Conservation (phyloP, 92 coral and sea anemone species). For the Palythoa grandis region DNA sequence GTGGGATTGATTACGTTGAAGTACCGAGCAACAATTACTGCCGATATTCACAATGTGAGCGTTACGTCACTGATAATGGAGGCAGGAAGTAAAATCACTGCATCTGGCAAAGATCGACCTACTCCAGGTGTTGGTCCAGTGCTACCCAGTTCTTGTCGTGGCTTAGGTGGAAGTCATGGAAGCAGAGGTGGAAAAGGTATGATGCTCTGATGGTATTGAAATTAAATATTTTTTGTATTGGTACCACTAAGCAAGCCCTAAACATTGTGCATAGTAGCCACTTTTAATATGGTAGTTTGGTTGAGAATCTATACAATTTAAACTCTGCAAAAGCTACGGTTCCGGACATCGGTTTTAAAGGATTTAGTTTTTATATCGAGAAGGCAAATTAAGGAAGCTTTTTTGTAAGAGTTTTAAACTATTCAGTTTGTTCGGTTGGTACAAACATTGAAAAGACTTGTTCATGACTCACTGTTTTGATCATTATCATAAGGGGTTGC, state of each 20-base stretch:
- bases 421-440: too few relatives aligned
- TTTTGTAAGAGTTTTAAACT: too few relatives aligned
- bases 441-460: too few relatives aligned
- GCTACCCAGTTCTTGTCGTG: constrained; percentile 47
- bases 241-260: neutral
- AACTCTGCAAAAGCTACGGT: too few relatives aligned
- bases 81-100: constrained; percentile 62
- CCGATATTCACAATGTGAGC: constrained; percentile 64
- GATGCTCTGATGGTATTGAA: neutral
- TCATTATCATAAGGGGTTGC: too few relatives aligned
- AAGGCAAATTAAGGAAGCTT: too few relatives aligned
- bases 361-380: too few relatives aligned
- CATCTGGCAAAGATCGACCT: constrained; percentile 65
- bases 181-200: constrained; percentile 65
- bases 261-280: too few relatives aligned
- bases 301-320: too few relatives aligned
- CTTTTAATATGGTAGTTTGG: too few relatives aligned
- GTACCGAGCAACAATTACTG: constrained; percentile 60
- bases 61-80: constrained; percentile 64
- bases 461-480: too few relatives aligned
- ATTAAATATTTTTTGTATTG: neutral
- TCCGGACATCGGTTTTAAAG: too few relatives aligned
- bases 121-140: constrained; percentile 44
- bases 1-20: constrained; percentile 63
- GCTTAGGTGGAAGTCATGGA: constrained; percentile 72